Conservation (phyloP, 2,888 invertebrate species). For the Dryobotodes eremita region DNA sequence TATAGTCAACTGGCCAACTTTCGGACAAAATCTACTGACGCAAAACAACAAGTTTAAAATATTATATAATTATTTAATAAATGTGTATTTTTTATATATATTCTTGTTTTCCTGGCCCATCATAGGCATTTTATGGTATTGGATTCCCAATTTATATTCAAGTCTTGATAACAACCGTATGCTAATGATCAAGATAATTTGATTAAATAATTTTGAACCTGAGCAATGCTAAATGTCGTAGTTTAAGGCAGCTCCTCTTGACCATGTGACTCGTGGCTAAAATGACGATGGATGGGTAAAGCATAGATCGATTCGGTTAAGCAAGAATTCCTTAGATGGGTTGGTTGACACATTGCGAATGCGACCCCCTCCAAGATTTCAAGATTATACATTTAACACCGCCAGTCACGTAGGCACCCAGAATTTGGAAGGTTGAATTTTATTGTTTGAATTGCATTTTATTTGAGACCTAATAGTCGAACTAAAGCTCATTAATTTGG, state of each 20-base stretch:
- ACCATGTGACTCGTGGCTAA: neutral
- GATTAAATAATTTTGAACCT: neutral
- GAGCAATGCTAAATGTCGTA: neutral
- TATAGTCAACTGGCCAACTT: conserved; percentile 61
- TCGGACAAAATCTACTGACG: conserved; percentile 50
- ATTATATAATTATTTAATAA: conserved; percentile 8
- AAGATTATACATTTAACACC: neutral
- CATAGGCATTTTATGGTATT: neutral
- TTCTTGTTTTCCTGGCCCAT: no score
- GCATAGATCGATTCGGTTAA: conserved; percentile 6
- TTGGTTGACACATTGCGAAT: conserved; percentile 12
- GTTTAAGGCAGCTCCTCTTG: neutral
- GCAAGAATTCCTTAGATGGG: conserved; percentile 18
- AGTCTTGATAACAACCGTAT: neutral
- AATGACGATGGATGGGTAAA: neutral
- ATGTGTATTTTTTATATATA: neutral
- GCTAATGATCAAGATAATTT: conserved; percentile 1
- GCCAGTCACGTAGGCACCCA: neutral
- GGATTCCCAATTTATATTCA: neutral
- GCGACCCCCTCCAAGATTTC: conserved; percentile 3
- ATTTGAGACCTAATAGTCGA: no score
- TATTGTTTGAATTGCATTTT: no score
- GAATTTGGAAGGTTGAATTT: no score
- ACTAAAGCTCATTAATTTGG: no score
- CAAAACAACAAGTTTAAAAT: conserved; percentile 23